Evolutionary conservation across 2,888 invertebrate genomes (phyloP).

Genomic region (Helleia helle): DNA sequence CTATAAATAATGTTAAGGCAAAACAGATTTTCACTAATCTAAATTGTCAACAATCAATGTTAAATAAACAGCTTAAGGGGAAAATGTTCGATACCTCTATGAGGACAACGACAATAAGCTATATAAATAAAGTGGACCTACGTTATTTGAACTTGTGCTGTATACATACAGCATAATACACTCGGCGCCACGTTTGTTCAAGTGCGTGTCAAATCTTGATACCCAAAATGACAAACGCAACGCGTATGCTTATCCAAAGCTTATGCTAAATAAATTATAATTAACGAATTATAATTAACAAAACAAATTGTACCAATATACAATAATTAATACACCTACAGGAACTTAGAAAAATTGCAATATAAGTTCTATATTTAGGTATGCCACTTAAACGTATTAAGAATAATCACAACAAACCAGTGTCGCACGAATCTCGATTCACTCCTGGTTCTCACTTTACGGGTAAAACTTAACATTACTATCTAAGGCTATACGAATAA

Average conservation of each 20-base stretch:
- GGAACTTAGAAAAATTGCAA: conserved; percentile 74
- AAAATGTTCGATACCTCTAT: conserved; percentile 40
- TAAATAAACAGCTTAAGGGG: conserved; percentile 66
- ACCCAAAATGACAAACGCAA: conserved; percentile 1
- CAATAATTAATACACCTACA: conserved; percentile 71
- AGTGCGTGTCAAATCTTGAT: not conserved
- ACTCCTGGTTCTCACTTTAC: conserved; percentile 26
- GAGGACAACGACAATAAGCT: conserved; percentile 50
- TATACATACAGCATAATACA: conserved; percentile 52
- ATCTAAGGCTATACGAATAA: conserved; percentile 48
- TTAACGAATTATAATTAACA: conserved; percentile 64
- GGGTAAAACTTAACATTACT: conserved; percentile 45
- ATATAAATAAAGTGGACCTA: conserved; percentile 70
- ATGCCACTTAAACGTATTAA: conserved; percentile 65
- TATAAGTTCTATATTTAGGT: conserved; percentile 71
- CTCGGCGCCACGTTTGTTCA: conserved; percentile 19
- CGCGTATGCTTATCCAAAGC: conserved; percentile 37
- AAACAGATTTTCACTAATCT: conserved; percentile 69
- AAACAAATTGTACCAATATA: conserved; percentile 71
- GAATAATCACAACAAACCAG: conserved; percentile 45
- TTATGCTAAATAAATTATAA: conserved; percentile 67
- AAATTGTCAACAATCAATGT: conserved; percentile 71
- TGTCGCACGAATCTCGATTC: conserved; percentile 32
- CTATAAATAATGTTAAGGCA: conserved; percentile 69
- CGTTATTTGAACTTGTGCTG: conserved; percentile 71